Evolutionary conservation across 35 echinoderm and acorn worm species (phyloP).

Genomic region (Lytechinus variegatus): DNA sequence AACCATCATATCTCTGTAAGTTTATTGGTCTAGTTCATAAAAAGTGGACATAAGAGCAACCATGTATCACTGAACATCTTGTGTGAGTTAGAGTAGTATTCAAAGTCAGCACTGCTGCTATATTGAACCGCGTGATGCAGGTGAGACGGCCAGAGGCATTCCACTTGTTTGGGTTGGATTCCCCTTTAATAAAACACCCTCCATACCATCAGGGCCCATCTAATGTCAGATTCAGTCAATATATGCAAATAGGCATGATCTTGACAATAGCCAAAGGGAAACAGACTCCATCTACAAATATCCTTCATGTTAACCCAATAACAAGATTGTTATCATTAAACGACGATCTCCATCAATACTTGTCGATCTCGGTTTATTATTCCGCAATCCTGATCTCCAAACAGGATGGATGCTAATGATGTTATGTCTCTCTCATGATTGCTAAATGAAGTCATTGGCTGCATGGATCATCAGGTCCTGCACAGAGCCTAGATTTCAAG

Average conservation of each 20-base stretch:
- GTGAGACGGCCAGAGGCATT: too few relatives aligned
- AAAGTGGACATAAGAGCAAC: too few relatives aligned
- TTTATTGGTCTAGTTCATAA: too few relatives aligned
- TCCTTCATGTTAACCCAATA: conserved; percentile 1
- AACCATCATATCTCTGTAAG: too few relatives aligned
- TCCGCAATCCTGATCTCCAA: not conserved
- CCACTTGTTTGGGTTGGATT: too few relatives aligned
- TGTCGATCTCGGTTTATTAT: not conserved
- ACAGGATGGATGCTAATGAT: not conserved
- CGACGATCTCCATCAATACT: not conserved
- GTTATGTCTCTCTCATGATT: not conserved
- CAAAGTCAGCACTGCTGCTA: too few relatives aligned
- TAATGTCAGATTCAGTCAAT: not conserved
- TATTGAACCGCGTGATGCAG: too few relatives aligned
- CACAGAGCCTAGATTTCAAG: too few relatives aligned
- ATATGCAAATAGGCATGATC: not conserved
- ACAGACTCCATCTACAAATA: not conserved
- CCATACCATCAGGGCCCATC: too few relatives aligned
- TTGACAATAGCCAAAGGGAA: not conserved
- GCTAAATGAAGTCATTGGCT: not conserved
- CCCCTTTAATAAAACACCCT: too few relatives aligned
- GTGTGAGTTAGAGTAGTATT: too few relatives aligned
- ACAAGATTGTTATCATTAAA: conserved; percentile 6
- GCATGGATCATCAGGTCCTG: not conserved
- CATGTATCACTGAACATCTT: too few relatives aligned